Conservation (phyloP, 1,140 invertebrate genomes). For the Drosophila arawakana region DNA sequence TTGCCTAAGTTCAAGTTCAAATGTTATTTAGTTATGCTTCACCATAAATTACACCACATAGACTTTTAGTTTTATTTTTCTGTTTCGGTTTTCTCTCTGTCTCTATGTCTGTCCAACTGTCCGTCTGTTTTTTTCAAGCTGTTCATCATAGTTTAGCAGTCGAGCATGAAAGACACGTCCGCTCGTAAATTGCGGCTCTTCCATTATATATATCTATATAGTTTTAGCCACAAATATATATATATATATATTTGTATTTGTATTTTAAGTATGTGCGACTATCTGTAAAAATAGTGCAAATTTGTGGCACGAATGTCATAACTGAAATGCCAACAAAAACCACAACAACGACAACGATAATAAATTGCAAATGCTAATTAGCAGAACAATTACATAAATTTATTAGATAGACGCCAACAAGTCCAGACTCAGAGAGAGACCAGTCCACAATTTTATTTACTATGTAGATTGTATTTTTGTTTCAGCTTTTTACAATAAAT, state of each 20-base stretch:
- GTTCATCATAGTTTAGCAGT: constrained; percentile 65
- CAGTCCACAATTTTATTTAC: constrained; percentile 30
- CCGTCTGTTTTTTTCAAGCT: constrained; percentile 52
- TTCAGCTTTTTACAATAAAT: constrained; percentile 40
- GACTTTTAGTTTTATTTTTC: constrained; percentile 40
- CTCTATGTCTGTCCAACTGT: constrained; percentile 1
- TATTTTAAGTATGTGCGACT: constrained; percentile 25
- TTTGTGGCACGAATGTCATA: constrained; percentile 74
- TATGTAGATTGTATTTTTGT: constrained; percentile 49
- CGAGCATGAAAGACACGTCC: constrained; percentile 80
- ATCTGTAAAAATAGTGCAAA: constrained; percentile 52
- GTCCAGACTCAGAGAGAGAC: constrained; percentile 38
- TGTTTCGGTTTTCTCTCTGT: constrained; percentile 21
- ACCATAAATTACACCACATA: constrained; percentile 45
- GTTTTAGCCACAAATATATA: background rate
- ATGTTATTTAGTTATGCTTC: constrained; percentile 47
- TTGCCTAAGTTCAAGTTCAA: constrained; percentile 48
- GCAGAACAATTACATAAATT: constrained; percentile 73
- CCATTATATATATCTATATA: constrained; percentile 29
- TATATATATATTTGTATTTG: constrained; percentile 5
- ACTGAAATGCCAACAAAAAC: constrained; percentile 47
- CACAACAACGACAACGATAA: constrained; percentile 54
- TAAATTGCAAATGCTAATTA: constrained; percentile 73
- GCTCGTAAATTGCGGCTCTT: constrained; percentile 70
- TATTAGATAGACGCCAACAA: constrained; percentile 70